Evolutionary conservation across 2,888 invertebrate species (phyloP).

Genomic region (Xanthorhoe spadicearia): DNA sequence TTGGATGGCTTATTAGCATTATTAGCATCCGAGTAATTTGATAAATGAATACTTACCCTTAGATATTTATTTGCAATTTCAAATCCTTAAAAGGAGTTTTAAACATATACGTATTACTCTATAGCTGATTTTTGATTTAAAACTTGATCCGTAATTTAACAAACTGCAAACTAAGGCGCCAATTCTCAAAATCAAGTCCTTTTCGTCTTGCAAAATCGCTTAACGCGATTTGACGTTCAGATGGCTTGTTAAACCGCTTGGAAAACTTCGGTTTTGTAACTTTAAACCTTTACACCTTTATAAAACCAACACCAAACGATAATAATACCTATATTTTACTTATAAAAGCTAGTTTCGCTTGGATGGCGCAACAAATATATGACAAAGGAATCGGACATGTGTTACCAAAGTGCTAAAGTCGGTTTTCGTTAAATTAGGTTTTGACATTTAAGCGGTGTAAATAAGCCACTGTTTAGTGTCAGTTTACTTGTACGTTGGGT

Average conservation of each 20-base stretch:
- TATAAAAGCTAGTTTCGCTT: slow-evolving; percentile 42
- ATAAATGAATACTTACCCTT: too few species aligned
- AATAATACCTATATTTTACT: slow-evolving; percentile 43
- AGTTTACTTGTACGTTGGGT: slow-evolving; percentile 71
- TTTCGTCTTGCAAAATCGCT: slow-evolving; percentile 60
- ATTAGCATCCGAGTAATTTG: too few species aligned
- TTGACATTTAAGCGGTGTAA: slow-evolving; percentile 58
- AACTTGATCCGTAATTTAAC: not conserved
- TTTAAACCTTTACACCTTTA: slow-evolving; percentile 60
- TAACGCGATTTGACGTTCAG: slow-evolving; percentile 72
- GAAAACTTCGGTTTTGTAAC: slow-evolving; percentile 79
- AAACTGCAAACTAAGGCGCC: slow-evolving; percentile 9
- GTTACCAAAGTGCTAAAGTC: slow-evolving; percentile 41
- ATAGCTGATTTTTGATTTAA: not conserved
- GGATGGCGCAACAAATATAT: rapidly evolving
- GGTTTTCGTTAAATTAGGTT: slow-evolving; percentile 43
- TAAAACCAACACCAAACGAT: slow-evolving; percentile 34
- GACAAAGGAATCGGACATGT: slow-evolving; percentile 41
- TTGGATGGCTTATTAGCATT: too few species aligned
- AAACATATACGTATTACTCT: too few species aligned
- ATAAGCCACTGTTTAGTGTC: slow-evolving; percentile 79
- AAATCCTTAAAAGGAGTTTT: too few species aligned
- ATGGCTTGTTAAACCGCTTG: slow-evolving; percentile 76
- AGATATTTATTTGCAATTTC: too few species aligned
- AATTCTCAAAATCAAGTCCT: slow-evolving; percentile 50